These are phyloP conservation scores for Tursiops truncatus DNA, from an alignment of 2,113 vertebrate genomes.

Conservation along the genomic window DNA sequence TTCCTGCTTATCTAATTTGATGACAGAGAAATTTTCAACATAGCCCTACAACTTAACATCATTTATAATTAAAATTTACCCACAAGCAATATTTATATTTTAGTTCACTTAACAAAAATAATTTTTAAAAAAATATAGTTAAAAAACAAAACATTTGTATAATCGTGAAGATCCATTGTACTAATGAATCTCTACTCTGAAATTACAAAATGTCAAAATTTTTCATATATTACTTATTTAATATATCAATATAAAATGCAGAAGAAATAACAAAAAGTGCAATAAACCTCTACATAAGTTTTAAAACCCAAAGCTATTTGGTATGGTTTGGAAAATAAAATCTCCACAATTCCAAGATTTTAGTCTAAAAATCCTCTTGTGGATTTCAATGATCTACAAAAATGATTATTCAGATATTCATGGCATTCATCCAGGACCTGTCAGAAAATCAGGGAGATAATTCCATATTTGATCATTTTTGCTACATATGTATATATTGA, in stretches of 20 bases:
- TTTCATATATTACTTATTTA: neutral
- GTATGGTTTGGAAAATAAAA: neutral
- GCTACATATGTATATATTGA: neutral
- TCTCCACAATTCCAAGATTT: neutral
- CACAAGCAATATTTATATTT: neutral
- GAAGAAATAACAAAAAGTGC: neutral
- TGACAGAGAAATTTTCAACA: neutral
- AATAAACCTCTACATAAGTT: neutral
- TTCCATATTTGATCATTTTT: neutral
- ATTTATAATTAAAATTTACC: neutral
- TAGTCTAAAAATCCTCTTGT: neutral
- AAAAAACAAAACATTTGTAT: neutral
- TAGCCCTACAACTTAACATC: neutral
- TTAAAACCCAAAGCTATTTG: neutral
- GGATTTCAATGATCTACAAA: neutral
- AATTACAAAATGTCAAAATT: neutral
- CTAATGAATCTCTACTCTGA: neutral
- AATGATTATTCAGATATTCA: neutral
- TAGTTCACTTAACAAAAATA: neutral
- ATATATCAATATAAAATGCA: neutral
- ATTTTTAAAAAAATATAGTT: neutral
- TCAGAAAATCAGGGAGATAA: neutral
- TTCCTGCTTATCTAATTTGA: neutral
- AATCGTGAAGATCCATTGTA: neutral
- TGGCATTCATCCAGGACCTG: neutral